phyloP scores from a whole-genome alignment of 2,888 invertebrate species.

The Allolobophora icterica region DNA sequence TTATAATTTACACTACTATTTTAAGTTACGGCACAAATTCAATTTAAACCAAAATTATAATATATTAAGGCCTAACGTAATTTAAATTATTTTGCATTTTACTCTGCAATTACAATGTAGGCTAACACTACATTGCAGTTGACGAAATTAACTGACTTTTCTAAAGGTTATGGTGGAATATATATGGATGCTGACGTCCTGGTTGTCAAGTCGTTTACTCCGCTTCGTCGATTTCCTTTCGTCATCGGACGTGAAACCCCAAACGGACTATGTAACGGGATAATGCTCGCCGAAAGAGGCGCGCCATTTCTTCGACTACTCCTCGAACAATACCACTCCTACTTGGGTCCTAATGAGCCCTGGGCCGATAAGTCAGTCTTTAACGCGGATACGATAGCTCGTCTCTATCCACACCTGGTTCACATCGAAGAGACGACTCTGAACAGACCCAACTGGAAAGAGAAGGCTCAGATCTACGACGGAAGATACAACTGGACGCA shows the following conservation, averaged over 20 bases:
- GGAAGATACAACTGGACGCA: constrained; percentile 41
- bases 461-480: constrained; percentile 31
- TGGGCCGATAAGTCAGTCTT: constrained; percentile 35
- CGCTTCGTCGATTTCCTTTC: constrained; percentile 32
- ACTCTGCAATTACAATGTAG: no score
- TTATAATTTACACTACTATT: no score
- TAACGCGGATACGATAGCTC: constrained; percentile 12
- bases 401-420: constrained; percentile 36
- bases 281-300: constrained; percentile 38
- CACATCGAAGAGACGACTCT: constrained; percentile 42
- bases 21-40: no score
- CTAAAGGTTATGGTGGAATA: constrained; percentile 41
- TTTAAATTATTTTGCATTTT: no score
- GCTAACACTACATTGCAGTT: no score
- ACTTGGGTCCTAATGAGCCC: not conserved
- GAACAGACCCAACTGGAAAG: constrained; percentile 36
- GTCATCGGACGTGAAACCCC: constrained; percentile 41
- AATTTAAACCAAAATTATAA: no score
- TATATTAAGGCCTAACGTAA: no score
- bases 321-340: constrained; percentile 32
- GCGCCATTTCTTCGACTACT: constrained; percentile 43
- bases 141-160: no score
- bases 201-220: constrained; percentile 42
- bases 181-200: constrained; percentile 47
- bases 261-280: constrained; percentile 40